Evolutionary conservation across 2,888 invertebrate species (phyloP), one percentile per base, ranked within the genome.

Genomic region (Tenthredo mesomela): DNA sequence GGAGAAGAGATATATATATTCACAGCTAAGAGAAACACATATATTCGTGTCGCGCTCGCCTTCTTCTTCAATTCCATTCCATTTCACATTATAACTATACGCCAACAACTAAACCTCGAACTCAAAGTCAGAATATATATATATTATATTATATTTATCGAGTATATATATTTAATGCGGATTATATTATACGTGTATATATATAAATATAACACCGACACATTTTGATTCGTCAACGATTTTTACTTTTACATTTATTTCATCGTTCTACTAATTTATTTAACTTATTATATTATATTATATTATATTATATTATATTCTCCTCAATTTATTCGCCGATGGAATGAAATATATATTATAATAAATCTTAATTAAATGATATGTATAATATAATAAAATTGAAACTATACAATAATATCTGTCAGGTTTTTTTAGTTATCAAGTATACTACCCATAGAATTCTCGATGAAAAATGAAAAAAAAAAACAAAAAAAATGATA

Each of bases 1-100:
- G 80, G 80, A 61, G 80, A 80, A 61, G 65, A 80, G 58, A 80
- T 80, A 77, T 77, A 80, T 37, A 80, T 80, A 77, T 77, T 77
- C 77, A n/a, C 43, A 33, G 77, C 77, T 21, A 25, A 50, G 37
- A 73, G 40, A 29, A n/a, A 25, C 43, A 73, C 29, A 40, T 9
- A 70, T 37, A 70, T 37, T 21, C 61, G 25, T 61, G 25, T 61
- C 25, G 54, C 54, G n/a, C n/a, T 54, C n/a, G 54, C 54, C 54
- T 54, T 54, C n/a, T n/a, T n/a, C n/a, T n/a, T n/a, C n/a, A n/a
- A n/a, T n/a, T n/a, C n/a, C n/a, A n/a, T n/a, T n/a, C 54, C 54
- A 54, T 54, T 54, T n/a, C 54, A 54, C 54, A 54, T 54, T 54
- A 54, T 54, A 54, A 54, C 54, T n/a, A n/a, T n/a, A 54, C 54